phyloP scores from a whole-genome alignment of 2,888 invertebrate species.

The Patella depressa region DNA sequence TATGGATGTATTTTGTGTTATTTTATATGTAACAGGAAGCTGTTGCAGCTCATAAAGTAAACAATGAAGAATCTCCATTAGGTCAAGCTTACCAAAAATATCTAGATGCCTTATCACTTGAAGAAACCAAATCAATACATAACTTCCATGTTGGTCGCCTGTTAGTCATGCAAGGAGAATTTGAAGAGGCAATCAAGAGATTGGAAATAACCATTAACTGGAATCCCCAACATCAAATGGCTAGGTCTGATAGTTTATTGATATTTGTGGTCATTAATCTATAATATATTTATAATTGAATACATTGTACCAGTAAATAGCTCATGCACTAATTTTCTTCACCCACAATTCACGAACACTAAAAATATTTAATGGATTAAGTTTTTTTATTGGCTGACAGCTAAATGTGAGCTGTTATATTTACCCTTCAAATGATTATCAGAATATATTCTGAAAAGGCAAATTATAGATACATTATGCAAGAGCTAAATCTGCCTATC shows the following conservation, averaged over 20 bases:
- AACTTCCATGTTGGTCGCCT: slow-evolving; percentile 69
- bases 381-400: no score
- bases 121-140: slow-evolving; percentile 64
- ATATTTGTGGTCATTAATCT: not conserved
- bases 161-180: slow-evolving; percentile 66
- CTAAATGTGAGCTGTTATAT: no score
- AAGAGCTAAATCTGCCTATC: no score
- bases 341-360: no score
- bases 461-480: no score
- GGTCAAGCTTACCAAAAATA: slow-evolving; percentile 70
- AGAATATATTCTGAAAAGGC: no score
- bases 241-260: slow-evolving; percentile 50
- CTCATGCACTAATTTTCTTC: no score
- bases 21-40: slow-evolving; percentile 57
- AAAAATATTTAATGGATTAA: no score
- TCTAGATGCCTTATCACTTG: slow-evolving; percentile 65
- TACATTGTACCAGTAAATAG: no score
- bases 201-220: slow-evolving; percentile 66
- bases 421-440: no score
- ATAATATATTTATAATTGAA: no score
- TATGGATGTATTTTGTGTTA: no score
- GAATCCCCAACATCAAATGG: slow-evolving; percentile 62
- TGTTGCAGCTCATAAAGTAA: slow-evolving; percentile 66
- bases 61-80: slow-evolving; percentile 62
- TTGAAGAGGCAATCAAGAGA: slow-evolving; percentile 63